These are phyloP conservation scores for Acipenser transmontanus DNA, from an alignment of 2,797 vertebrate genomes.

Conservation along the genomic window DNA sequence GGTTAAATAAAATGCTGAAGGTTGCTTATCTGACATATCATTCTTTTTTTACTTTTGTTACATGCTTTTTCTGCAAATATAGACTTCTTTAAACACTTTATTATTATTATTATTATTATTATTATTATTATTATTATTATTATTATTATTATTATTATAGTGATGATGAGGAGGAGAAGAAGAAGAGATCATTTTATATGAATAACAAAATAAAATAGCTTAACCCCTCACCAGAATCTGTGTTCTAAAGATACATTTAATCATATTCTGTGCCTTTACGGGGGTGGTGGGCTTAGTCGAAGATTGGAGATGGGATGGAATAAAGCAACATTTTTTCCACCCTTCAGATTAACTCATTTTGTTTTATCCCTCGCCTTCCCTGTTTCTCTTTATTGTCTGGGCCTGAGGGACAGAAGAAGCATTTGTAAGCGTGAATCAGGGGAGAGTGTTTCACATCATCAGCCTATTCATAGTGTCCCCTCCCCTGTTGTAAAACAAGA, in stretches of 20 bases:
- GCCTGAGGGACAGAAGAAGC: conserved; percentile 65
- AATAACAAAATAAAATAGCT: too few species aligned
- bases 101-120: too few species aligned
- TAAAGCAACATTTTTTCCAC: conserved; percentile 16
- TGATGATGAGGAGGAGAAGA: conserved; percentile 5
- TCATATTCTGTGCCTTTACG: background rate
- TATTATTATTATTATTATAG: too few species aligned
- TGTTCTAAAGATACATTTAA: too few species aligned
- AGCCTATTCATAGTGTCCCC: conserved; percentile 80
- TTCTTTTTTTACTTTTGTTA: too few species aligned
- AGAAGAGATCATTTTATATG: background rate
- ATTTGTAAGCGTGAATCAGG: conserved; percentile 83
- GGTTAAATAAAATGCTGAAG: too few species aligned
- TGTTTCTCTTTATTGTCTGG: conserved; percentile 38
- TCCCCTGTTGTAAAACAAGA: conserved; percentile 98
- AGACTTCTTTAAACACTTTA: too few species aligned
- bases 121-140: too few species aligned
- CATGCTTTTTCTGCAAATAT: too few species aligned
- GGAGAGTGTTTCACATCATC: conserved; percentile 86
- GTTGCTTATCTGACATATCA: too few species aligned
- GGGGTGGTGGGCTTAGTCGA: conserved; percentile 19
- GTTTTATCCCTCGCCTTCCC: conserved; percentile 32
- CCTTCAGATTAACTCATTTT: conserved; percentile 35
- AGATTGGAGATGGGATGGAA: conserved; percentile 29
- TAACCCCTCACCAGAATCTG: too few species aligned